These are phyloP conservation scores for Clarias laeviceps DNA, from an alignment of 2,797 vertebrate species.

Conservation along the genomic window DNA sequence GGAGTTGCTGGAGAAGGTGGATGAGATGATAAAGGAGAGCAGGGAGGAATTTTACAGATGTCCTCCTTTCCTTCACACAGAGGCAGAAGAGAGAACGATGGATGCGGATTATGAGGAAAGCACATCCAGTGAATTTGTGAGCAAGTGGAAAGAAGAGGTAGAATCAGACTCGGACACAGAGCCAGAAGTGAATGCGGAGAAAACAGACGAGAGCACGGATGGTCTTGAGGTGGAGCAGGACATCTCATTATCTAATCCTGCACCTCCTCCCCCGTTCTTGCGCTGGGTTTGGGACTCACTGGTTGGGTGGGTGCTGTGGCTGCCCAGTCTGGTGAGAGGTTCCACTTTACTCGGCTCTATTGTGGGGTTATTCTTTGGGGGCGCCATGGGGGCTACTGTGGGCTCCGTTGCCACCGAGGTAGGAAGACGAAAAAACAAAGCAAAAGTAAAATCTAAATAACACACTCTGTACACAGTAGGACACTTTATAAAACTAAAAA, in stretches of 20 bases:
- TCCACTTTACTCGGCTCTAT: slow-evolving; percentile 73
- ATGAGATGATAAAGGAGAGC: slow-evolving; percentile 60
- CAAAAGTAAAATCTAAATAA: slow-evolving; percentile 38
- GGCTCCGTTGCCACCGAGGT: slow-evolving; percentile 78
- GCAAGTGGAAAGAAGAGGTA: slow-evolving; percentile 53
- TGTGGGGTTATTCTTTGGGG: slow-evolving; percentile 72
- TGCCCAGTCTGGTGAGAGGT: slow-evolving; percentile 67
- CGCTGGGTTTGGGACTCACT: slow-evolving; percentile 70
- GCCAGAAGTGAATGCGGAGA: slow-evolving; percentile 52
- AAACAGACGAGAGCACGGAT: slow-evolving; percentile 61
- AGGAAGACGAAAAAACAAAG: slow-evolving; percentile 59
- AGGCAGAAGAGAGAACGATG: slow-evolving; percentile 52
- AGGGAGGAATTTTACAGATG: slow-evolving; percentile 62
- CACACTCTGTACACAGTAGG: not conserved
- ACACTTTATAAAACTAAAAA: not conserved
- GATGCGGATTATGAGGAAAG: slow-evolving; percentile 40
- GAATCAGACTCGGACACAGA: not conserved
- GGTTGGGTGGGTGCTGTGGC: slow-evolving; percentile 63
- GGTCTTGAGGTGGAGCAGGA: slow-evolving; percentile 60
- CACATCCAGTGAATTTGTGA: slow-evolving; percentile 25
- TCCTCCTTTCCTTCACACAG: slow-evolving; percentile 64
- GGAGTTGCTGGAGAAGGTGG: slow-evolving; percentile 67
- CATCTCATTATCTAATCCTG: slow-evolving; percentile 29
- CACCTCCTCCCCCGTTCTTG: slow-evolving; percentile 52
- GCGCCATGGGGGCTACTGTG: slow-evolving; percentile 73